These are phyloP conservation scores for Spicauda simplicius DNA, from an alignment of 2,888 invertebrate species.

Conservation along the genomic window DNA sequence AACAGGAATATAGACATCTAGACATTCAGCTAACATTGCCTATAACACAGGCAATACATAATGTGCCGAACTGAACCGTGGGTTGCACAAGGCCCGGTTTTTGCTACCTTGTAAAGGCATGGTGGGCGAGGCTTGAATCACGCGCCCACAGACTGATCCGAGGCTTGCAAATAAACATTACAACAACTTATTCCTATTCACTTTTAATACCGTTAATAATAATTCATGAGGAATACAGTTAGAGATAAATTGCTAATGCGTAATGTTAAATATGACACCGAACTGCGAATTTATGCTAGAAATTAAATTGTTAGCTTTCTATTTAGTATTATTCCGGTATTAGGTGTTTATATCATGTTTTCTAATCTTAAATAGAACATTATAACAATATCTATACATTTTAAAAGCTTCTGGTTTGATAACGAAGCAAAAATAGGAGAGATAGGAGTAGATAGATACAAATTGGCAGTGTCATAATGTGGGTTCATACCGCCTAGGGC, in stretches of 20 bases:
- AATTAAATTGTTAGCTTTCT: neutral
- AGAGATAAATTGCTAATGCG: neutral
- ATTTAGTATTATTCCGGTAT: neutral
- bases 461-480: no score
- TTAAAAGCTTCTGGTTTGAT: no score
- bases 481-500: no score
- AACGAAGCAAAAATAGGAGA: no score
- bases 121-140: slow-evolving; percentile 69
- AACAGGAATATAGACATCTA: neutral
- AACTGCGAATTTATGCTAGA: neutral
- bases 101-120: slow-evolving; percentile 57
- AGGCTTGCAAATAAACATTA: slow-evolving; percentile 49
- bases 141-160: slow-evolving; percentile 64
- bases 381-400: no score
- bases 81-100: slow-evolving; percentile 59
- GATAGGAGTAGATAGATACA: no score
- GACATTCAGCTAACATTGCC: neutral
- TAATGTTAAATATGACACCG: neutral
- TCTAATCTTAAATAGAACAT: no score
- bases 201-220: slow-evolving; percentile 32
- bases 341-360: neutral
- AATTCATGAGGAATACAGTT: slow-evolving; percentile 7
- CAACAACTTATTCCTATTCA: slow-evolving; percentile 37
- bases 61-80: slow-evolving; percentile 53
- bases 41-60: slow-evolving; percentile 31